Evolutionary conservation across 2,888 invertebrate genomes (phyloP).

Genomic region (Latrodectus hesperus): DNA sequence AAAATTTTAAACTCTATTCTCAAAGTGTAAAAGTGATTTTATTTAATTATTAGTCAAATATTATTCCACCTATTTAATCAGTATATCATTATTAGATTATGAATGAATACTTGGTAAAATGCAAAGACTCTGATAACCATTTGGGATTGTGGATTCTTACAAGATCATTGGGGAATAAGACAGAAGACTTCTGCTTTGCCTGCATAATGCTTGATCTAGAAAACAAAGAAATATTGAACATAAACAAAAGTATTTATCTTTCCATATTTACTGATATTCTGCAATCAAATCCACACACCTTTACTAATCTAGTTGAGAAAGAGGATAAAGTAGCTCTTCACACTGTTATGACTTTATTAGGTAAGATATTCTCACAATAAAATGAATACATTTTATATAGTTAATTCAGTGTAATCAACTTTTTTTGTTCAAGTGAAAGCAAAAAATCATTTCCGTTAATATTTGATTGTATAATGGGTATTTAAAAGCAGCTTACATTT

Average conservation of each 20-base stretch:
- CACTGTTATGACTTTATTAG: conserved; percentile 18
- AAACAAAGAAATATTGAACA: conserved; percentile 24
- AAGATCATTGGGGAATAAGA: neutral
- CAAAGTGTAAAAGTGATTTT: too few relatives aligned
- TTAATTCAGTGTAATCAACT: neutral
- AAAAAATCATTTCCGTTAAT: too few relatives aligned
- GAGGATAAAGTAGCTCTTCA: conserved; percentile 39
- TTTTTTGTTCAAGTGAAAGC: too few relatives aligned
- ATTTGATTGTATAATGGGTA: too few relatives aligned
- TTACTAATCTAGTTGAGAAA: conserved; percentile 11
- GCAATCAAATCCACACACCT: conserved; percentile 16
- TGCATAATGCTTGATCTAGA: conserved; percentile 36
- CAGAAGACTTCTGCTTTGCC: conserved; percentile 30
- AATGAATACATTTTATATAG: neutral
- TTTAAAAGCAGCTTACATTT: too few relatives aligned
- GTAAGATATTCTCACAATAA: conserved; percentile 32
- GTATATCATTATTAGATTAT: neutral
- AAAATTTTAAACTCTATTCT: too few relatives aligned
- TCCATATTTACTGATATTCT: conserved; percentile 30
- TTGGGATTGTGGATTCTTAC: conserved; percentile 41
- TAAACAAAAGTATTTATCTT: conserved; percentile 14
- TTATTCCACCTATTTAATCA: too few relatives aligned
- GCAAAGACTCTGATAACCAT: conserved; percentile 17
- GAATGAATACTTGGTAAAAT: conserved; percentile 11
- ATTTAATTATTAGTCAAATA: too few relatives aligned